Conservation (phyloP, 2,113 vertebrate genomes). For the Upupa epops region DNA sequence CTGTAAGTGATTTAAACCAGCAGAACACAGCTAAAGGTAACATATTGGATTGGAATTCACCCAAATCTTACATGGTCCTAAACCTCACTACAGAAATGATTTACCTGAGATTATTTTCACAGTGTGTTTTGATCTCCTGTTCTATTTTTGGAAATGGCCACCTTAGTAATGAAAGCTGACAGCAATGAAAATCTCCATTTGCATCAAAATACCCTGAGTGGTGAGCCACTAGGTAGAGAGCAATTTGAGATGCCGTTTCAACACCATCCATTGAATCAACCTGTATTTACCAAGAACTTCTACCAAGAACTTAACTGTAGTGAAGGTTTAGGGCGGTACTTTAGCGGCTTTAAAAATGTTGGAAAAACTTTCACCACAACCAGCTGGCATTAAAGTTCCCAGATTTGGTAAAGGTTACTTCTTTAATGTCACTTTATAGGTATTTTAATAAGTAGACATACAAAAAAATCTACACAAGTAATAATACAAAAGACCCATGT, state of each 20-base stretch:
- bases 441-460: constrained; percentile 14
- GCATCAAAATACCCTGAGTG: background rate
- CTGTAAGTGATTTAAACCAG: background rate
- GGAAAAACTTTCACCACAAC: constrained; percentile 33
- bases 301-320: background rate
- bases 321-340: background rate
- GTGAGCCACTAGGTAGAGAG: background rate
- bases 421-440: background rate
- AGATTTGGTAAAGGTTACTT: background rate
- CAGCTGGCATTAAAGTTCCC: background rate
- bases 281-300: background rate
- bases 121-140: background rate
- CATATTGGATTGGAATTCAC: background rate
- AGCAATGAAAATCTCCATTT: background rate
- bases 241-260: background rate
- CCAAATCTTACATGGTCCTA: background rate
- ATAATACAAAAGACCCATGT: constrained; percentile 53
- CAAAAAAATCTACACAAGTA: constrained; percentile 10
- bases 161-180: background rate
- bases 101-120: background rate
- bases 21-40: background rate
- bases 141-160: background rate
- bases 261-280: background rate
- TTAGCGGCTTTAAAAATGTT: constrained; percentile 8
- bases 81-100: background rate